Evolutionary conservation across 2,113 vertebrate genomes (phyloP).

Genomic region (Xiphophorus maculatus): DNA sequence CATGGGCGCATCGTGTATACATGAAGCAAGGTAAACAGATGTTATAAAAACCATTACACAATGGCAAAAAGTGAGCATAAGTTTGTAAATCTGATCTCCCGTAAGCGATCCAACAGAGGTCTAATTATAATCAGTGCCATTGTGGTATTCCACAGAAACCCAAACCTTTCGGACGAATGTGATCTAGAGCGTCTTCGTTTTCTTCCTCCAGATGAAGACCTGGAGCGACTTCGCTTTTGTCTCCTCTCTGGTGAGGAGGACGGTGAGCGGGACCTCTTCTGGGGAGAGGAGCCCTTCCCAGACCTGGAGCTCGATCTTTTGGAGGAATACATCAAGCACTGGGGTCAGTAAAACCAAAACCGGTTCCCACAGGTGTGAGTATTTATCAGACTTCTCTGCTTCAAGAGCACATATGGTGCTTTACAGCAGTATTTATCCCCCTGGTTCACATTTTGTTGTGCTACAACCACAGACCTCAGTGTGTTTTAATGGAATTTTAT

Average conservation of each 20-base stretch:
- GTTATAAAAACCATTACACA: neutral
- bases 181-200: conserved; percentile 99
- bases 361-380: conserved; percentile 35
- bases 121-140: conserved; percentile 79
- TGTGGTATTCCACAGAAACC: conserved; percentile 98
- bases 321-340: conserved; percentile 90
- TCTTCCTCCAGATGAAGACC: conserved; percentile 94
- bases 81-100: conserved; percentile 47
- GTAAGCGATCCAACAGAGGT: conserved; percentile 53
- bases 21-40: conserved; percentile 16
- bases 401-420: conserved; percentile 9
- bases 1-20: conserved; percentile 1
- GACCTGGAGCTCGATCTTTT: conserved; percentile 99
- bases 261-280: conserved; percentile 91
- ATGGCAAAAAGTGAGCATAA: conserved; percentile 15
- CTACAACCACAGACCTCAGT: neutral
- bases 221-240: conserved; percentile 95
- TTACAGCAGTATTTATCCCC: neutral
- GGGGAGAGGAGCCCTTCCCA: conserved; percentile 93
- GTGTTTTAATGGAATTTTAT: neutral
- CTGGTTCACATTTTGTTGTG: neutral
- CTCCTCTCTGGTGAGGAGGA: conserved; percentile 93
- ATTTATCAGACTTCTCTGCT: conserved; percentile 65
- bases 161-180: conserved; percentile 99
- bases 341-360: conserved; percentile 67